phyloP scores from a whole-genome alignment of 2,113 vertebrate genomes.

The Zonotrichia leucophrys region DNA sequence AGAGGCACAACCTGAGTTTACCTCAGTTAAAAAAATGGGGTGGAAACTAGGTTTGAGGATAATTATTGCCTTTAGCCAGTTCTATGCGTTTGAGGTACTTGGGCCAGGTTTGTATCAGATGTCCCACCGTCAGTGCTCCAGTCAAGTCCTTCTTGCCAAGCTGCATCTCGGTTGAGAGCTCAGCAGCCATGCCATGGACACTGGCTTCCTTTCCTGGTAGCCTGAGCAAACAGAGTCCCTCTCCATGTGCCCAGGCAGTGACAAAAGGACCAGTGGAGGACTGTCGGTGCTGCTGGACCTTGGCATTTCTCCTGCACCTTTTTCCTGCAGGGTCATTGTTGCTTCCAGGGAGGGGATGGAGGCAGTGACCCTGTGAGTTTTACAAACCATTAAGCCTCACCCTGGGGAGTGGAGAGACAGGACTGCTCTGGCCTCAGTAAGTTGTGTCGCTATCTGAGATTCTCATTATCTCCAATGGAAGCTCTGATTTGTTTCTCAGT shows the following conservation, averaged over 20 bases:
- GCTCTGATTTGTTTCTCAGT: constrained; percentile 44
- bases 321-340: background rate
- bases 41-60: background rate
- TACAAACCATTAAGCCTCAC: background rate
- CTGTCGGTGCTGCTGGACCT: background rate
- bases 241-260: rapidly evolving
- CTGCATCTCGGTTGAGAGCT: background rate
- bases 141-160: background rate
- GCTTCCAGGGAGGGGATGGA: background rate
- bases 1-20: background rate
- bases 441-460: background rate
- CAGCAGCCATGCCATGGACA: background rate
- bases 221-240: background rate
- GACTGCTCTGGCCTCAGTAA: background rate
- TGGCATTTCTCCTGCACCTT: background rate
- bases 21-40: background rate
- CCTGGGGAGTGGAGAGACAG: background rate
- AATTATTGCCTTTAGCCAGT: background rate
- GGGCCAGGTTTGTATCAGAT: background rate
- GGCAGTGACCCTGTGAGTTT: background rate
- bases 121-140: background rate
- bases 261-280: background rate
- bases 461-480: constrained; percentile 44
- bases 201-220: background rate
- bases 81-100: background rate